phyloP scores from a whole-genome alignment of 2,888 invertebrate species.

The Litoditis marina region DNA sequence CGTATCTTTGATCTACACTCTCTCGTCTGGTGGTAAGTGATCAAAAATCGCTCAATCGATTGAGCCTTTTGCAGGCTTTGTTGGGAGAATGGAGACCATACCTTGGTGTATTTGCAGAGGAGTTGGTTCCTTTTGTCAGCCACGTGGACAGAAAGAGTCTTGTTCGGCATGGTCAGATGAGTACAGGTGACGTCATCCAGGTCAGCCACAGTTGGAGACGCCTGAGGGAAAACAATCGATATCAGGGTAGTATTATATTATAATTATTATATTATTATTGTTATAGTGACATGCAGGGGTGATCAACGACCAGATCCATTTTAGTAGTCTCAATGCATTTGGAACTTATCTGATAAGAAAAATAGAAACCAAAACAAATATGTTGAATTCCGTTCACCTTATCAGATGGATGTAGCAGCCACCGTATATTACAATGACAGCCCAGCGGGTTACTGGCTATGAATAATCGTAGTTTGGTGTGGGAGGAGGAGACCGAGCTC shows the following conservation, averaged over 20 bases:
- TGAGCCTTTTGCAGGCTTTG: too few relatives aligned
- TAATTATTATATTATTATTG: too few relatives aligned
- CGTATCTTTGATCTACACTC: too few relatives aligned
- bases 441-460: conserved; percentile 29
- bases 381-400: conserved; percentile 2
- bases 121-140: conserved; percentile 36
- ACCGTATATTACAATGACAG: conserved; percentile 32
- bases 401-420: conserved; percentile 26
- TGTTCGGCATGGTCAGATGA: conserved; percentile 24
- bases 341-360: not conserved
- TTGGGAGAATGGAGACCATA: conserved; percentile 4
- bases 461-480: conserved; percentile 20
- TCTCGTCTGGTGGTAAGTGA: too few relatives aligned
- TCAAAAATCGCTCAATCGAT: too few relatives aligned
- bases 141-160: conserved; percentile 19
- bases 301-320: too few relatives aligned
- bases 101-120: conserved; percentile 42
- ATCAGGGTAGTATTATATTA: conserved; percentile 1
- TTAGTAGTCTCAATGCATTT: too few relatives aligned
- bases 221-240: not conserved
- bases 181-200: conserved; percentile 24
- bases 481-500: conserved; percentile 24
- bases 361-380: not conserved
- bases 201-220: conserved; percentile 20
- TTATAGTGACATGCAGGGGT: too few relatives aligned